Evolutionary conservation across 2,888 invertebrate genomes (phyloP).

Genomic region (Napeogenes inachia): DNA sequence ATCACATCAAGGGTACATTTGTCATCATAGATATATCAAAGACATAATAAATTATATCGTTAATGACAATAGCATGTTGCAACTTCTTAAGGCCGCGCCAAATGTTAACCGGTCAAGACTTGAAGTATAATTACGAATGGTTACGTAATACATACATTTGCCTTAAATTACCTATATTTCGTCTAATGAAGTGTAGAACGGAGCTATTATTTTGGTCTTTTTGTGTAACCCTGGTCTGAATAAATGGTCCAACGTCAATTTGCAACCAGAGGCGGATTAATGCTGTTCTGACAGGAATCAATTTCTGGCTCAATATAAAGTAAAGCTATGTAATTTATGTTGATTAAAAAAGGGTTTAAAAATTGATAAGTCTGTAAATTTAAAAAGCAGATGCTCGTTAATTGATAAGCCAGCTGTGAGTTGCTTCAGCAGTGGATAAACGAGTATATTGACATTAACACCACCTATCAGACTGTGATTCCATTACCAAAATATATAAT

Average conservation of each 20-base stretch:
- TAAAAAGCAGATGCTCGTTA: too few species aligned
- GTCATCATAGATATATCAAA: slow-evolving; percentile 6
- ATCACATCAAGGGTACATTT: slow-evolving; percentile 10
- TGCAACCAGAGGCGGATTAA: slow-evolving; percentile 1
- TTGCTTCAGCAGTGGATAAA: too few species aligned
- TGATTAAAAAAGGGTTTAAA: not conserved
- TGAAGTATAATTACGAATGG: slow-evolving; percentile 28
- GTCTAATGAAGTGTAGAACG: slow-evolving; percentile 19
- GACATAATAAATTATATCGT: slow-evolving; percentile 18
- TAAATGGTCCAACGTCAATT: slow-evolving; percentile 8
- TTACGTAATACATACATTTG: slow-evolving; percentile 23
- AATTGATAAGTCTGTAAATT: too few species aligned
- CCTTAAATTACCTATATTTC: slow-evolving; percentile 16
- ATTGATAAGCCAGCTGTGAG: too few species aligned
- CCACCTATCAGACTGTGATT: too few species aligned
- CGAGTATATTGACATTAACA: too few species aligned
- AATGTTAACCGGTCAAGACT: slow-evolving; percentile 65
- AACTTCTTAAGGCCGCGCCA: slow-evolving; percentile 59
- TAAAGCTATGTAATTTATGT: not conserved
- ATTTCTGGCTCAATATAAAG: not conserved
- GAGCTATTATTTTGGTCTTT: slow-evolving; percentile 9
- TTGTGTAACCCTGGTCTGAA: slow-evolving; percentile 10
- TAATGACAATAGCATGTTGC: slow-evolving; percentile 42
- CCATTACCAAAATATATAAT: too few species aligned
- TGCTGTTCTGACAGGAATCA: not conserved